phyloP scores from a whole-genome alignment of 1,140 invertebrate species.

The Heliconius hewitsoni region DNA sequence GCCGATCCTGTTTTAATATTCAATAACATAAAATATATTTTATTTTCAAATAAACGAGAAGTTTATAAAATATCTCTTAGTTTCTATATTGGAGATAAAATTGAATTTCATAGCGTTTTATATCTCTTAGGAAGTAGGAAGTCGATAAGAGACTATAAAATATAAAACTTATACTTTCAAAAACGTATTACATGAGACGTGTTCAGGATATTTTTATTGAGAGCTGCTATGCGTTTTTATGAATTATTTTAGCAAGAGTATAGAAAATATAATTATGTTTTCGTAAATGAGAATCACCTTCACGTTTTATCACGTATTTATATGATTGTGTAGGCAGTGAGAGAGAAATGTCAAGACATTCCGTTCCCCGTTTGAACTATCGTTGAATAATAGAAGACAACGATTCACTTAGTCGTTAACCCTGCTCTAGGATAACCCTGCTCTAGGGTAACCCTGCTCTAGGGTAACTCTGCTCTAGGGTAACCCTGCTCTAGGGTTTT shows the following conservation, averaged over 20 bases:
- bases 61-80: conserved; percentile 6
- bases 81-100: conserved; percentile 3
- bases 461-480: too few species aligned
- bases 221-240: neutral
- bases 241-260: neutral
- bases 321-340: too few species aligned
- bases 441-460: too few species aligned
- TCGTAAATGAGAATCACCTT: too few species aligned
- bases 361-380: too few species aligned
- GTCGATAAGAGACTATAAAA: conserved; percentile 1
- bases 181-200: conserved; percentile 10
- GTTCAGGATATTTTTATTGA: conserved; percentile 8
- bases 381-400: too few species aligned
- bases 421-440: too few species aligned
- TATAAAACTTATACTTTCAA: conserved; percentile 4
- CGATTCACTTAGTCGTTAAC: too few species aligned
- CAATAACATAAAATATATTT: neutral
- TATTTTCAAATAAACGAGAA: neutral
- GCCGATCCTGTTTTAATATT: too few species aligned
- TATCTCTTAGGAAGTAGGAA: conserved; percentile 10
- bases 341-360: too few species aligned
- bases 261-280: neutral
- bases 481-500: too few species aligned
- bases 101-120: conserved; percentile 15
- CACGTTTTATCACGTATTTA: too few species aligned